phyloP scores from a whole-genome alignment of 2,113 vertebrate species.

The Rhinoderma darwinii region DNA sequence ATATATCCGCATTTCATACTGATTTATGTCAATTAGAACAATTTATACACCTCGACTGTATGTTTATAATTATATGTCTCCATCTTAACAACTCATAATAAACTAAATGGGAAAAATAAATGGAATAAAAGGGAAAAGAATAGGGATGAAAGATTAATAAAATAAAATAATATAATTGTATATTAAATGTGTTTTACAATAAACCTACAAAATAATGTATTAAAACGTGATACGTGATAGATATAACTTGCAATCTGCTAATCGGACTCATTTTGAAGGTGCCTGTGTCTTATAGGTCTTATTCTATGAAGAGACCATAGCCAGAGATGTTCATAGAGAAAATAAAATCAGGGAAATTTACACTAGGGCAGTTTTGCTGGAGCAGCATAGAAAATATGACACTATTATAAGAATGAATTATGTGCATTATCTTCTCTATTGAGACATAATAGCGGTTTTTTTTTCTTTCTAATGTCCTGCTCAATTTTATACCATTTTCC shows the following conservation, averaged over 20 bases:
- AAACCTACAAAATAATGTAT: neutral
- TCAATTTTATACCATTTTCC: neutral
- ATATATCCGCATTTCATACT: neutral
- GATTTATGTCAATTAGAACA: neutral
- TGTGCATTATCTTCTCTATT: constrained; percentile 15
- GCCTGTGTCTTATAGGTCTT: neutral
- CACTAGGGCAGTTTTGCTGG: neutral
- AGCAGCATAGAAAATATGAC: neutral
- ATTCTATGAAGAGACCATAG: neutral
- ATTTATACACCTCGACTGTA: neutral
- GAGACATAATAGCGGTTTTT: constrained; percentile 12
- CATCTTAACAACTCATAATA: neutral
- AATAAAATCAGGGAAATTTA: neutral
- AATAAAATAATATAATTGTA: neutral
- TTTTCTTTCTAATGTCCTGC: constrained; percentile 1
- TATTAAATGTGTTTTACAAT: neutral
- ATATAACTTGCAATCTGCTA: neutral
- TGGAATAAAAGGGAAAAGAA: neutral
- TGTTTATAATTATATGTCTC: neutral
- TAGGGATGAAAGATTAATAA: neutral
- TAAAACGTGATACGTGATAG: neutral
- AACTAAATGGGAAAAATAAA: neutral
- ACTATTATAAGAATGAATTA: neutral
- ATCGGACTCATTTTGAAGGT: neutral
- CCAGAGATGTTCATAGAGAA: neutral